Evolutionary conservation across 2,888 invertebrate genomes (phyloP), one percentile per base, ranked within the genome.

Genomic region (Clivina fossor): DNA sequence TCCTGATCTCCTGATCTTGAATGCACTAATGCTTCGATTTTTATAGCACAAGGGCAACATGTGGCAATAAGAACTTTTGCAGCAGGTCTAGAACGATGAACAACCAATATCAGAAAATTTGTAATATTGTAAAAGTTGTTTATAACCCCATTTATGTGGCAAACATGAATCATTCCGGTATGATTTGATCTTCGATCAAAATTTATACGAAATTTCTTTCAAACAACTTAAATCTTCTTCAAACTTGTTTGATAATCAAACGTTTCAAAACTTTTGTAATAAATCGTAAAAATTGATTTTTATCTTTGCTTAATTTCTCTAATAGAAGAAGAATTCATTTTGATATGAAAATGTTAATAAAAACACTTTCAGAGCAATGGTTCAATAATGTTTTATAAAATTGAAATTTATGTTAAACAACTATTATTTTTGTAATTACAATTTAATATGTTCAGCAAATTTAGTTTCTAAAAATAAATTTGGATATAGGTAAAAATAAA

Each of bases 101-200:
- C 51, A 43, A 30, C 49, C 49, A 37, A 51, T 51, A 51, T 51
- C 43, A 19, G 13, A 9, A 51, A 43, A 51, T 51, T 51, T 43
- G 43, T 51, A 43, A 51, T 51, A 51, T 51, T 18, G 22, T 16
- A 18, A 15, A 33, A 33, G 35, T 24, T 50, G 50, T 50, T 51
- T 51, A 51, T 51, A 51, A 13, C 51, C 51, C 32, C 38, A 49
- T 38, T 49, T 49, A 38, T 49, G 49, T 26, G 49, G 28, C 26
- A 18, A 16, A 24, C 28, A 43, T 43, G 43, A 43, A 43, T 43
- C 24, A 24, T 3, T 13, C 15, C 13, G 24, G 24, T 20, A 15
- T 15, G 13, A 13, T 3, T 2, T 15, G 7, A 20, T 20, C 32
- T 9, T 28, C 30, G 30, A 8, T 3, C 30, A n/a, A 46, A 28